A percentile compares a stretch with the other conserved stretches of the same genome.
phyloP scores from a whole-genome alignment of 2,888 invertebrate genomes.

The Noctua janthe region DNA sequence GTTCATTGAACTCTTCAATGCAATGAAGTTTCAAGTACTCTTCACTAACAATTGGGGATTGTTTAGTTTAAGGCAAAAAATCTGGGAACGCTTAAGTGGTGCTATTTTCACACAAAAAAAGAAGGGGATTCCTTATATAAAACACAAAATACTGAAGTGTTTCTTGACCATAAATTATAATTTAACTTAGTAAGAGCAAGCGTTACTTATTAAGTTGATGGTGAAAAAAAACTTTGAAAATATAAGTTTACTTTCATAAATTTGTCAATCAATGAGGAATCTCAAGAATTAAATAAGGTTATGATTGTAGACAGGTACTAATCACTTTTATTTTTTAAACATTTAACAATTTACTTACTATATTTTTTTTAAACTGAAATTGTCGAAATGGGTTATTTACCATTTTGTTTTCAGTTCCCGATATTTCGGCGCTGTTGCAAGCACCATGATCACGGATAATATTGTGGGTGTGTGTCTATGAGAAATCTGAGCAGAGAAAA shows the following conservation, averaged over 20 bases:
- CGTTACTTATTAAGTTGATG: background rate
- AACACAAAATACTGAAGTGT: background rate
- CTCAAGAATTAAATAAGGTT: background rate
- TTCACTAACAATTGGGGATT: conserved; percentile 1
- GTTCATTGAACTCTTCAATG: conserved; percentile 40
- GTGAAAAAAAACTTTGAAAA: background rate
- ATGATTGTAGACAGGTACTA: background rate
- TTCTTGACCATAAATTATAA: background rate
- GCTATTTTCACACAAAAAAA: conserved; percentile 9
- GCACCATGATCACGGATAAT: too few relatives aligned
- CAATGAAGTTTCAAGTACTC: conserved; percentile 16
- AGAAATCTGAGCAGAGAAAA: too few relatives aligned
- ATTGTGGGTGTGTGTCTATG: too few relatives aligned
- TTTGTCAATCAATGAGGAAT: background rate
- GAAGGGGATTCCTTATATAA: background rate
- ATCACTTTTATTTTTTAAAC: too few relatives aligned
- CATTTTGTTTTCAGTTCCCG: too few relatives aligned
- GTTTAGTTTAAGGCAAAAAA: conserved; percentile 6
- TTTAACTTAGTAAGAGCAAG: too few relatives aligned
- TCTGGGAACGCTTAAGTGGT: background rate
- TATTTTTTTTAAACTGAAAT: too few relatives aligned
- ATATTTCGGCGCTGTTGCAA: too few relatives aligned
- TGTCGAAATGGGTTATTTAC: too few relatives aligned
- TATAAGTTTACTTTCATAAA: background rate
- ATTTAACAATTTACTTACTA: background rate